These are phyloP conservation scores for Hedya salicella DNA, from an alignment of 2,888 invertebrate genomes.

Conservation along the genomic window DNA sequence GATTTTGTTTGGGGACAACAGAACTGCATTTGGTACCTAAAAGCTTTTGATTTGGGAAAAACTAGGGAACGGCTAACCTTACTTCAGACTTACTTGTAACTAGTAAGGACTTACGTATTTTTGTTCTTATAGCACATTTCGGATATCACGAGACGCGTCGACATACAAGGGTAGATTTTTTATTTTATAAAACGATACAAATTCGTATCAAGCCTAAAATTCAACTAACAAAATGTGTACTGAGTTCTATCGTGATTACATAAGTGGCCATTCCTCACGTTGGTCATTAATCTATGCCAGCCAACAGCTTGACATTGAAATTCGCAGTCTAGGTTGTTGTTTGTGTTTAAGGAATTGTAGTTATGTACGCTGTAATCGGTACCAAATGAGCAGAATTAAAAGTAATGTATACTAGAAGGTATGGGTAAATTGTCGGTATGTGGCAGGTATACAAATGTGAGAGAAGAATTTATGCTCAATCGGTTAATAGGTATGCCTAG, in stretches of 20 bases:
- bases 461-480: constrained; percentile 10
- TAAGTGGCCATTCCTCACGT: neutral
- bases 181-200: no score
- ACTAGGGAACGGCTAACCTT: no score
- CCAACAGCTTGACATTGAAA: constrained; percentile 7
- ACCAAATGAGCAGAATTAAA: neutral
- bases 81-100: no score
- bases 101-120: no score
- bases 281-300: constrained; percentile 3
- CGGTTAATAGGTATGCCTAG: neutral
- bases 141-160: no score
- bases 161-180: no score
- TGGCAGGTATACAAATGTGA: neutral
- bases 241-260: no score
- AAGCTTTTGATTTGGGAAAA: no score
- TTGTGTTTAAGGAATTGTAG: neutral
- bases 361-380: neutral
- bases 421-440: neutral
- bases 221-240: neutral
- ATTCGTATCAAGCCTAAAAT: no score
- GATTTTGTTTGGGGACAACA: no score
- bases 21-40: no score
- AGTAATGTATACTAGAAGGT: neutral
- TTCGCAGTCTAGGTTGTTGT: neutral
- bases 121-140: no score